Conservation (phyloP, 2,888 invertebrate genomes). For the Ceraclea dissimilis region DNA sequence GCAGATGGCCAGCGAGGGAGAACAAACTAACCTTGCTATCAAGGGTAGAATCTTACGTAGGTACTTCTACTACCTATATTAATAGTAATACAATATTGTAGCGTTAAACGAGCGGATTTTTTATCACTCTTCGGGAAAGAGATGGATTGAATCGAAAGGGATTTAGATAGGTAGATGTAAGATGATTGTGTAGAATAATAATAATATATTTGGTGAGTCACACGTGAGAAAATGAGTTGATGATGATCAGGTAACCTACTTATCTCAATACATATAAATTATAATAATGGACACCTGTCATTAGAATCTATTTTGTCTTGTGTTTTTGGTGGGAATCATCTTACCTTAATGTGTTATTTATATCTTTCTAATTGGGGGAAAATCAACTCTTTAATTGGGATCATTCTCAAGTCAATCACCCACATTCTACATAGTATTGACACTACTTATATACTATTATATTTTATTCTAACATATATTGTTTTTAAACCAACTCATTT, state of each 20-base stretch:
- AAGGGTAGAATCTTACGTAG: slow-evolving; percentile 8
- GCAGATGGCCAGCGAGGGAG: slow-evolving; percentile 47
- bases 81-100: slow-evolving; percentile 17
- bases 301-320: neutral
- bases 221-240: neutral
- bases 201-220: slow-evolving; percentile 5
- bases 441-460: too few species aligned
- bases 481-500: too few species aligned
- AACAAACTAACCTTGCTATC: slow-evolving; percentile 14
- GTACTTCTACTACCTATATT: too few species aligned
- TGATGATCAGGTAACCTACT: slow-evolving; percentile 1
- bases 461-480: too few species aligned
- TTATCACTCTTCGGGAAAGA: slow-evolving; percentile 1
- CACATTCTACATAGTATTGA: too few species aligned
- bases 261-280: neutral
- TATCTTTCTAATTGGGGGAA: neutral
- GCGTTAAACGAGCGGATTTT: slow-evolving; percentile 16
- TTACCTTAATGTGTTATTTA: neutral
- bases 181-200: neutral
- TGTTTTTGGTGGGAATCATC: neutral
- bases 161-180: neutral
- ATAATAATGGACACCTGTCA: slow-evolving; percentile 6
- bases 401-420: neutral
- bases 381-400: neutral
- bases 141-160: slow-evolving; percentile 4